A percentile compares a stretch with the other conserved stretches of the same genome.
These are phyloP conservation scores for Alviniconcha marisindica DNA, from an alignment of 1,140 invertebrate genomes.

Conservation along the genomic window DNA sequence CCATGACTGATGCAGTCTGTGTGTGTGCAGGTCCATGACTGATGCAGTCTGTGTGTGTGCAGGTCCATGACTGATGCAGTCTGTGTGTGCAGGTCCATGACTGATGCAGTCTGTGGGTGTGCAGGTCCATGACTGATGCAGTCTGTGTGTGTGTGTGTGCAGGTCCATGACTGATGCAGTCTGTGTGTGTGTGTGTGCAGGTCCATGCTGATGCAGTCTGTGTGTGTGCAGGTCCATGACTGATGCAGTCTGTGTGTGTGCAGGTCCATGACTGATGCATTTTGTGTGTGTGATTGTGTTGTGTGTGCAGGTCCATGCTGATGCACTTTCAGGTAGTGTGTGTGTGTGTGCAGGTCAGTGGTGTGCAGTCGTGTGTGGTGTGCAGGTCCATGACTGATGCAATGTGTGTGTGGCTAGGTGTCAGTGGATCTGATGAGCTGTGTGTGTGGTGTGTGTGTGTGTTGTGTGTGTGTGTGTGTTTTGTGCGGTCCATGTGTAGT, in stretches of 20 bases:
- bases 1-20: no score
- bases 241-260: neutral
- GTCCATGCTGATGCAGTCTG: neutral
- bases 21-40: no score
- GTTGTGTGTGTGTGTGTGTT: no score
- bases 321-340: neutral
- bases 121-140: neutral
- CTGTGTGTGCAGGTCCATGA: neutral
- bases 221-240: neutral
- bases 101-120: neutral
- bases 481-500: no score
- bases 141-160: neutral
- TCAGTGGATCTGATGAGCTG: no score
- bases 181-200: neutral
- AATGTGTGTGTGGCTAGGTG: no score
- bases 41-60: no score
- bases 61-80: neutral
- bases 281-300: neutral
- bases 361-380: neutral
- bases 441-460: no score
- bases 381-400: constrained; percentile 72
- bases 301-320: neutral
- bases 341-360: no score
- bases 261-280: neutral
- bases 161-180: neutral